These are phyloP conservation scores for Eleginops maclovinus DNA, from an alignment of 2,113 vertebrate genomes.

Conservation along the genomic window DNA sequence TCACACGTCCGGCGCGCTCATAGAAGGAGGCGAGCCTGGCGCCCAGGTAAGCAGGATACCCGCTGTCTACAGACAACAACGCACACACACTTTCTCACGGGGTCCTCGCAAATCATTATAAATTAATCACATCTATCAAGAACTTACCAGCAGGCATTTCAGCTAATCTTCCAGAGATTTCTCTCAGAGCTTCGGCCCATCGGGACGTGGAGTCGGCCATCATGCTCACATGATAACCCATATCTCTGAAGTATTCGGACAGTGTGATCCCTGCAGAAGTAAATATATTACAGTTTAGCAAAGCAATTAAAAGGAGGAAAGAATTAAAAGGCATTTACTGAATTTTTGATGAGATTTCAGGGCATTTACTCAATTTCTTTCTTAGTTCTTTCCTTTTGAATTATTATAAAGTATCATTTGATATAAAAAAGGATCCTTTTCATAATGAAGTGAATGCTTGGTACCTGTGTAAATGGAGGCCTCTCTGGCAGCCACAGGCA, in stretches of 20 bases:
- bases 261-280: constrained; percentile 91
- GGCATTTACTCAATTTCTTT: neutral
- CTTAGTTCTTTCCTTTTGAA: neutral
- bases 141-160: constrained; percentile 98
- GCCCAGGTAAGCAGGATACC: constrained; percentile 96
- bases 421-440: neutral
- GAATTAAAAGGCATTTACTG: neutral
- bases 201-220: constrained; percentile 99
- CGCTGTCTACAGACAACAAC: constrained; percentile 87
- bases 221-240: constrained; percentile 99
- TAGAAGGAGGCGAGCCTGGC: constrained; percentile 97
- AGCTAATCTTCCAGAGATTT: constrained; percentile 96
- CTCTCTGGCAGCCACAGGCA: constrained; percentile 98
- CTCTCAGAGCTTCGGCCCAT: constrained; percentile 97
- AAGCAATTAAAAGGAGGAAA: neutral
- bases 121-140: neutral
- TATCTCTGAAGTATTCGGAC: constrained; percentile 98
- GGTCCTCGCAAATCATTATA: neutral
- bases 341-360: neutral
- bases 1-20: constrained; percentile 95
- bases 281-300: neutral
- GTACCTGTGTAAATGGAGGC: constrained; percentile 97
- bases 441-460: neutral
- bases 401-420: neutral
- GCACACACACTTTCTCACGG: neutral